These are phyloP conservation scores for Drosophila nebulosa DNA, from an alignment of 1,140 invertebrate species.

Conservation along the genomic window DNA sequence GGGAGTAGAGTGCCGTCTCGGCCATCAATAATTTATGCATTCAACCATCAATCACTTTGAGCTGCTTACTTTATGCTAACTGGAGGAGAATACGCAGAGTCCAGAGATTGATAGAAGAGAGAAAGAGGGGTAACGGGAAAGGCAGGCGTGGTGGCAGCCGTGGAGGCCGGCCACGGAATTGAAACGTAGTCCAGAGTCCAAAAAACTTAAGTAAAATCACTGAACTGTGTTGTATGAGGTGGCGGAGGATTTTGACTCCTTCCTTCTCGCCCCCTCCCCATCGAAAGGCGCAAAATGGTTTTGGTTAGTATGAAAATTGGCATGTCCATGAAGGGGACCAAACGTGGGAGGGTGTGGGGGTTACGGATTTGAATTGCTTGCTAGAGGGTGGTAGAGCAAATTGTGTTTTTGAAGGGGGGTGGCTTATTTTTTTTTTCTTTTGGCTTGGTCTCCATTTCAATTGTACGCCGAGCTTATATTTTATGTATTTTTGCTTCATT, in stretches of 20 bases:
- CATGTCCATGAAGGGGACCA: not conserved
- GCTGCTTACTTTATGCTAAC: constrained; percentile 59
- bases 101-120: constrained; percentile 3
- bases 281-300: constrained; percentile 60
- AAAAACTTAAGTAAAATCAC: constrained; percentile 64
- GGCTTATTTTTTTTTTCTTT: not conserved
- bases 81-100: constrained; percentile 6
- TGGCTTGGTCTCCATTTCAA: constrained; percentile 53
- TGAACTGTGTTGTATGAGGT: constrained; percentile 58
- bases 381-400: not conserved
- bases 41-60: constrained; percentile 77
- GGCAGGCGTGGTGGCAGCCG: too few species aligned
- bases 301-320: not conserved
- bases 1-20: constrained; percentile 15
- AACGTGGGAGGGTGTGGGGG: not conserved
- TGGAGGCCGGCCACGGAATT: not conserved
- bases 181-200: constrained; percentile 6
- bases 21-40: constrained; percentile 78
- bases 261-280: not conserved
- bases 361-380: not conserved
- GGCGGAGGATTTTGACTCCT: constrained; percentile 15
- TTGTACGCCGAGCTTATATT: constrained; percentile 49
- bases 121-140: not conserved
- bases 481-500: constrained; percentile 69
- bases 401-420: not conserved